Percentiles rank a stretch among this genome's conserved stretches.
Evolutionary conservation across 1,140 invertebrate genomes (phyloP).

Genomic region (Rhynchophorus ferrugineus): DNA sequence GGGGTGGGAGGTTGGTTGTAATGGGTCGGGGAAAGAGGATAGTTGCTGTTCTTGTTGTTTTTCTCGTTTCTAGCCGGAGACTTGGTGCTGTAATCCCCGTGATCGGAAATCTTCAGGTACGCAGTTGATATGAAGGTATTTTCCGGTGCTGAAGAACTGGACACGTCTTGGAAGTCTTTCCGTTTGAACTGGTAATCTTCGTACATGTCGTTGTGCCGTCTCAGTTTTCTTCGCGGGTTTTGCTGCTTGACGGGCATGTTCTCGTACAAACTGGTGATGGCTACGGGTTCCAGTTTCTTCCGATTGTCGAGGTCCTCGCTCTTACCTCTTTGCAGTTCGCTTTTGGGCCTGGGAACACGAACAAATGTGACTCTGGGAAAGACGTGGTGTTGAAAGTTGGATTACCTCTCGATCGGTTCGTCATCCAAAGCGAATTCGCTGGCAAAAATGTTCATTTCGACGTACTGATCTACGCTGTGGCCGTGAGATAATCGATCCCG

Average conservation of each 20-base stretch:
- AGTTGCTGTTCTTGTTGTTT: constrained; percentile 34
- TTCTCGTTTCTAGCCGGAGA: constrained; percentile 24
- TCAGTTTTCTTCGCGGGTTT: constrained; percentile 62
- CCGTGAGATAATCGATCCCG: constrained; percentile 55
- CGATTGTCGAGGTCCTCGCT: constrained; percentile 46
- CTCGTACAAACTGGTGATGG: constrained; percentile 64
- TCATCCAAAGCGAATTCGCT: constrained; percentile 43
- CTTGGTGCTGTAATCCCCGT: constrained; percentile 18
- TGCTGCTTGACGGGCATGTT: constrained; percentile 63
- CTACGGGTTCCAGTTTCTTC: constrained; percentile 53
- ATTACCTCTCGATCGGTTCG: constrained; percentile 31
- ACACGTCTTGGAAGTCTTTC: constrained; percentile 33
- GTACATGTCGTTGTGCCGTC: constrained; percentile 52
- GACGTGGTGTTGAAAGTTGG: too few relatives aligned
- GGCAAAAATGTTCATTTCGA: constrained; percentile 57
- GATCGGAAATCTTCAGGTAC: constrained; percentile 44
- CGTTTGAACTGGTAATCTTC: constrained; percentile 51
- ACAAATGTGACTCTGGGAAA: not conserved
- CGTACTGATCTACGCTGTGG: constrained; percentile 67
- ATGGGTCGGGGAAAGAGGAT: constrained; percentile 73
- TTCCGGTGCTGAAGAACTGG: constrained; percentile 38
- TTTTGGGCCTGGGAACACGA: constrained; percentile 14
- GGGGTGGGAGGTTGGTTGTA: constrained; percentile 89
- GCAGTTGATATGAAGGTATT: constrained; percentile 51
- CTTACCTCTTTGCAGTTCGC: constrained; percentile 42